Percentiles rank a stretch among this genome's conserved stretches.
phyloP scores from a whole-genome alignment of 2,113 vertebrate genomes.

The Austrofundulus limnaeus region DNA sequence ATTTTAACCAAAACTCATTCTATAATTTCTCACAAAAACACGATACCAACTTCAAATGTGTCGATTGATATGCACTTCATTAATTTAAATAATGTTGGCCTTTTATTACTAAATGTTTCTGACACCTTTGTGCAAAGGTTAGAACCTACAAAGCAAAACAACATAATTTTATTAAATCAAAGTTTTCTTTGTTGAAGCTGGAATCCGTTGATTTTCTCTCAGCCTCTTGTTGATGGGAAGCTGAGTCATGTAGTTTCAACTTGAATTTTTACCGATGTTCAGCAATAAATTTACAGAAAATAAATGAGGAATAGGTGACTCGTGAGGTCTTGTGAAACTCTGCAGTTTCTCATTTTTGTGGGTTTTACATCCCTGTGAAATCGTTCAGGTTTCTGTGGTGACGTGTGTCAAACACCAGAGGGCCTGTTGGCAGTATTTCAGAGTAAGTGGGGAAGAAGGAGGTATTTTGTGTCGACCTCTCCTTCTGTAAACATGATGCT shows the following conservation, averaged over 20 bases:
- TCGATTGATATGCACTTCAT: too few relatives aligned
- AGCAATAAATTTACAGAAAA: neutral
- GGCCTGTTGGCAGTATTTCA: neutral
- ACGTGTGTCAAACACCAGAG: neutral
- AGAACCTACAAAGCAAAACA: too few relatives aligned
- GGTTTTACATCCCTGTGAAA: conserved; percentile 29
- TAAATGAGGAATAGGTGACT: neutral
- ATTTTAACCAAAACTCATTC: too few relatives aligned
- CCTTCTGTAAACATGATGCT: conserved; percentile 50
- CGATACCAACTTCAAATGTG: too few relatives aligned
- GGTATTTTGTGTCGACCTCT: neutral
- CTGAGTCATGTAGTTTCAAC: neutral
- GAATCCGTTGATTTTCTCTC: neutral
- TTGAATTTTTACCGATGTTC: neutral
- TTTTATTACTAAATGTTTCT: too few relatives aligned
- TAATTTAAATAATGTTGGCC: too few relatives aligned
- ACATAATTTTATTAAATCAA: too few relatives aligned
- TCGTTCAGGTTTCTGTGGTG: neutral
- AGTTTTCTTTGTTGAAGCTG: too few relatives aligned
- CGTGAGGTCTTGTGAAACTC: conserved; percentile 24
- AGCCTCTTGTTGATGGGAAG: neutral
- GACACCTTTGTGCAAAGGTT: too few relatives aligned
- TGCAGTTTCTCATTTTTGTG: neutral
- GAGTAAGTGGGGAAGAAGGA: neutral
- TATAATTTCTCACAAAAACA: too few relatives aligned